These are phyloP conservation scores for Ecdyonurus torrentis DNA, from an alignment of 2,888 invertebrate genomes.

Conservation along the genomic window DNA sequence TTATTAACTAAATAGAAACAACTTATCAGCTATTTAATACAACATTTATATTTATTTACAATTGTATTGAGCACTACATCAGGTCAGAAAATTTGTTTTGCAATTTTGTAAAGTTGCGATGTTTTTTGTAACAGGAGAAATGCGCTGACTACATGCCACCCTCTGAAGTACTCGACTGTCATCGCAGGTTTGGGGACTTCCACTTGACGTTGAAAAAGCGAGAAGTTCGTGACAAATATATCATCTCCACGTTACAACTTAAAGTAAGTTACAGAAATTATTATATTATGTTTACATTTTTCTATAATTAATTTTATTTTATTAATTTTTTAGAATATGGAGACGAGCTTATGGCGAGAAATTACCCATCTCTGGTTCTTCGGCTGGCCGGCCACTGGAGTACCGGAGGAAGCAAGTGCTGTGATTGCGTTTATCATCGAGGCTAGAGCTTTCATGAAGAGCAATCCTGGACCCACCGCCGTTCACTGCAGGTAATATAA, in stretches of 20 bases:
- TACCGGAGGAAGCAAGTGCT: constrained; percentile 66
- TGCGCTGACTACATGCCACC: constrained; percentile 85
- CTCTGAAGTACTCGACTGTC: constrained; percentile 78
- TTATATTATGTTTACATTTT: background rate
- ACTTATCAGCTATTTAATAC: too few relatives aligned
- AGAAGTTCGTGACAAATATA: constrained; percentile 80
- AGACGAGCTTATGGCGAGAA: constrained; percentile 70
- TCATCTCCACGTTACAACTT: constrained; percentile 68
- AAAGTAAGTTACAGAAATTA: constrained; percentile 32
- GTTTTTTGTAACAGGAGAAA: constrained; percentile 47
- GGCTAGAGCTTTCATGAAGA: constrained; percentile 42
- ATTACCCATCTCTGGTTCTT: constrained; percentile 87
- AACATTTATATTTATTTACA: too few relatives aligned
- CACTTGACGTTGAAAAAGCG: constrained; percentile 75
- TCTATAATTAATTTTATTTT: background rate
- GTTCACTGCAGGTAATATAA: constrained; percentile 51
- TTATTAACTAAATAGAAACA: too few relatives aligned
- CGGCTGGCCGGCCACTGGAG: constrained; percentile 75
- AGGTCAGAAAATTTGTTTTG: too few relatives aligned
- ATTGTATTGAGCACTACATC: too few relatives aligned
- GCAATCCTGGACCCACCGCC: constrained; percentile 50
- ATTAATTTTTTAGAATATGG: constrained; percentile 46
- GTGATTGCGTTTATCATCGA: constrained; percentile 77
- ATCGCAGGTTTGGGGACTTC: constrained; percentile 71
- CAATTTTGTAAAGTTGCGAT: too few relatives aligned